Base-by-base conservation (phyloP, 1,140 invertebrate genomes). In the Leptopilina clavipes region DNA sequence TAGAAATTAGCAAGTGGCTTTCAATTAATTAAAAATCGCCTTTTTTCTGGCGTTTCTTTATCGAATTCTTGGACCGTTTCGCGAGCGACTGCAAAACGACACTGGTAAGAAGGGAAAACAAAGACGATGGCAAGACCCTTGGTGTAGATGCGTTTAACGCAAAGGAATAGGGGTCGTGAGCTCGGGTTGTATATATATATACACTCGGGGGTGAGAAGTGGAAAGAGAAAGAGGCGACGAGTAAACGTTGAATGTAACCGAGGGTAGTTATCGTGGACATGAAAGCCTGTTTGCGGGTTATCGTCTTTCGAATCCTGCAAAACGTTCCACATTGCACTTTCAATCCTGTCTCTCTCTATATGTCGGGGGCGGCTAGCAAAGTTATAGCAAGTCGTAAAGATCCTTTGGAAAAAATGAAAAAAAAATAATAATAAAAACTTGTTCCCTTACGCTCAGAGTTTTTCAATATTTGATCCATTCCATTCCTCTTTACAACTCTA, bases 71-170 rank as follows among this genome's bases (percentile, higher is more conserved):
- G 82, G 85, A 88, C 84, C 85, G 82, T 86, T 86, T 84, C 89
- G 81, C 87, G 81, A 83, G 73, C 84, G 81, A 84, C 85, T 88
- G 82, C 86, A 83, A 88, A 88, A 88, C 89, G 88, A 90, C 88
- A 91, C 89, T 90, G 89, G 80, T 86, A 90, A 90, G 88, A 90
- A 90, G 88, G 85, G 89, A 90, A 90, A 90, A 90, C 89, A 90
- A 90, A 90, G 89, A 88, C 88, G 83, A 85, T 79, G 81, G 83
- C 86, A 87, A 87, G 85, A 85, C 84, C 87, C 83, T 84, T 83
- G 81, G 85, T 86, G 84, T 89, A 89, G 88, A 88, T 89, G 82
- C 88, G 88, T 90, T 90, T 89, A 87, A 81, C 84, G 82, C 80
- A 77, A 82, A 82, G 80, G 81, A 85, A 77, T 78, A 84, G 77